These are phyloP conservation scores for Scolopax bukidnonensis DNA, from an alignment of 2,797 vertebrate genomes.

Conservation along the genomic window DNA sequence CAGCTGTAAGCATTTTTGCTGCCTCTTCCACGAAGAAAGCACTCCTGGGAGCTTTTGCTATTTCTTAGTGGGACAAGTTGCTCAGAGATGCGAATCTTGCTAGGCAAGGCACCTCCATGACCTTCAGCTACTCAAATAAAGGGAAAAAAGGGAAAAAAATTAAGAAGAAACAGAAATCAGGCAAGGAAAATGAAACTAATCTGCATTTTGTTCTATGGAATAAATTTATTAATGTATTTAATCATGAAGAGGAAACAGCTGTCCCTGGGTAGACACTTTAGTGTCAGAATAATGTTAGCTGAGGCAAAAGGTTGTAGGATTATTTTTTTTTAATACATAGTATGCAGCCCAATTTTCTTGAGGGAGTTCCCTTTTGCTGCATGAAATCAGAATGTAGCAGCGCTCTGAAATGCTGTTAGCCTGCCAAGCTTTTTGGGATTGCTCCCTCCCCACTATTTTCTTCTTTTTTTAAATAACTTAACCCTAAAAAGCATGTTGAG, in stretches of 20 bases:
- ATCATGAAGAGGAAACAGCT: slow-evolving; percentile 50
- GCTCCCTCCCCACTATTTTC: neutral
- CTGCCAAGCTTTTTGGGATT: slow-evolving; percentile 21
- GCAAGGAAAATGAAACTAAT: slow-evolving; percentile 1
- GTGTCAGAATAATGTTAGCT: slow-evolving; percentile 50
- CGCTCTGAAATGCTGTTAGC: neutral
- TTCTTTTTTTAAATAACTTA: neutral
- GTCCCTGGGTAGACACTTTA: slow-evolving; percentile 39
- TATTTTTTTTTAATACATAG: neutral
- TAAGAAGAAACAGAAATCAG: neutral
- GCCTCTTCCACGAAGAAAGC: neutral
- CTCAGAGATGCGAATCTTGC: neutral
- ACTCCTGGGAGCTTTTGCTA: neutral
- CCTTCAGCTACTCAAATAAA: neutral
- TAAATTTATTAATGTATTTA: slow-evolving; percentile 60
- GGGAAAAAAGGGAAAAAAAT: neutral
- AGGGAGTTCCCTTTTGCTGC: slow-evolving; percentile 65
- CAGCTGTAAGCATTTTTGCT: neutral
- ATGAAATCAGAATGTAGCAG: slow-evolving; percentile 48
- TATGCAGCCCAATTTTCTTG: neutral
- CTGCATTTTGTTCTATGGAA: slow-evolving; percentile 8
- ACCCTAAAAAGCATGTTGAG: neutral
- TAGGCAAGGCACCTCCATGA: neutral
- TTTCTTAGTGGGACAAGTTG: neutral
- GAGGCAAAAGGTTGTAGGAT: slow-evolving; percentile 28